phyloP scores from a whole-genome alignment of 2,113 vertebrate genomes.

The Cyphomyrus plagiostoma region DNA sequence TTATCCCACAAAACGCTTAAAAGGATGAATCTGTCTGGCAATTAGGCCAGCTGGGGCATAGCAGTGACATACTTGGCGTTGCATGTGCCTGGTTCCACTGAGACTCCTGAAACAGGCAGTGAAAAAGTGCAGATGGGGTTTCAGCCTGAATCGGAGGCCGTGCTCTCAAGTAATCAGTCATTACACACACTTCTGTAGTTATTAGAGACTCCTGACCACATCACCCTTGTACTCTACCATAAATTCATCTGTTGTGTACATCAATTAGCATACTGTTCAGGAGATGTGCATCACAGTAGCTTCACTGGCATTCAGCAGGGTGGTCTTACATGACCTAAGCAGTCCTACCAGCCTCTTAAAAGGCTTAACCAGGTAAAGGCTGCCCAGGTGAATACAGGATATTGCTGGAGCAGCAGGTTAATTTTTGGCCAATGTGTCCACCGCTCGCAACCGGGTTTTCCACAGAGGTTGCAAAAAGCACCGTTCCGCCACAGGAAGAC shows the following conservation, averaged over 20 bases:
- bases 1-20: not conserved
- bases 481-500: not conserved
- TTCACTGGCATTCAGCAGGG: not conserved
- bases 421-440: not conserved
- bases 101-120: not conserved
- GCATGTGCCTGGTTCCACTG: not conserved
- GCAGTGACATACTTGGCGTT: not conserved
- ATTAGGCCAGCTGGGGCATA: not conserved
- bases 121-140: not conserved
- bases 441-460: not conserved
- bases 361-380: not conserved
- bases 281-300: too few relatives aligned
- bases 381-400: not conserved
- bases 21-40: not conserved
- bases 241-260: not conserved
- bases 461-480: not conserved
- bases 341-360: not conserved
- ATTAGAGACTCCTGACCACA: not conserved
- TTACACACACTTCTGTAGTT: conserved; percentile 8
- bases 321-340: not conserved
- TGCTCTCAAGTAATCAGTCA: conserved; percentile 2
- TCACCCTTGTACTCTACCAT: not conserved
- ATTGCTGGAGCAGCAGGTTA: not conserved
- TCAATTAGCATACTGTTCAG: conserved; percentile 1
- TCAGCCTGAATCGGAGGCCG: not conserved